Conservation (phyloP, 2,797 vertebrate genomes). For the Steatocranus sp. region DNA sequence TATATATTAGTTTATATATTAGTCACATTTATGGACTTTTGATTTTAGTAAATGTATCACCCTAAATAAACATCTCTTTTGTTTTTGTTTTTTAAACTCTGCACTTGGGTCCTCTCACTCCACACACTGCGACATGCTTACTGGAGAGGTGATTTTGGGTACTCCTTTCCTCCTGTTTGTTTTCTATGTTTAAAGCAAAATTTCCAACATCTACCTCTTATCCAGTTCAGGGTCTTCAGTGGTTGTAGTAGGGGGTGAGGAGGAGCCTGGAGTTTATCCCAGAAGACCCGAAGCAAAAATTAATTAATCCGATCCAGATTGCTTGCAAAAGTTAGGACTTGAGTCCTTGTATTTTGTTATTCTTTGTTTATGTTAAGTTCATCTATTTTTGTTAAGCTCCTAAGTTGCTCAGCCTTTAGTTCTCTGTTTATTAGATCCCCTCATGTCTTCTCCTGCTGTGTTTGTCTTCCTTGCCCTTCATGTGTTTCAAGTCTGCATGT, state of each 20-base stretch:
- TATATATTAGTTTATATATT: background rate
- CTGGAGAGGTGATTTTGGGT: fast-evolving
- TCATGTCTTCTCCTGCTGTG: background rate
- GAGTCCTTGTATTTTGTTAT: background rate
- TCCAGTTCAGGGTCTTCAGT: background rate
- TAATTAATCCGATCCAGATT: fast-evolving
- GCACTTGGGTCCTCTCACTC: fast-evolving
- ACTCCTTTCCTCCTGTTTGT: fast-evolving
- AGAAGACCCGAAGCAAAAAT: background rate
- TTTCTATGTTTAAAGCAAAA: background rate
- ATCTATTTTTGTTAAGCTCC: background rate
- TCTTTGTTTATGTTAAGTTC: background rate
- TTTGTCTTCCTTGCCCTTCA: background rate
- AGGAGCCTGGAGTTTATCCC: background rate
- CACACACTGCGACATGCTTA: background rate
- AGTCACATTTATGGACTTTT: background rate
- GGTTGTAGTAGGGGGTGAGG: background rate
- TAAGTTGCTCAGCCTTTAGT: background rate
- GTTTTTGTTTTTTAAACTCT: background rate
- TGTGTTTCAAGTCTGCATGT: background rate
- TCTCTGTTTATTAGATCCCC: background rate
- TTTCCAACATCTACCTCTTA: background rate
- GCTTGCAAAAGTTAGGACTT: background rate
- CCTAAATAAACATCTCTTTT: fast-evolving
- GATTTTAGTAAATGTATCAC: background rate